Evolutionary conservation across 2,888 invertebrate genomes (phyloP).

Genomic region (Loripinus fragilis): DNA sequence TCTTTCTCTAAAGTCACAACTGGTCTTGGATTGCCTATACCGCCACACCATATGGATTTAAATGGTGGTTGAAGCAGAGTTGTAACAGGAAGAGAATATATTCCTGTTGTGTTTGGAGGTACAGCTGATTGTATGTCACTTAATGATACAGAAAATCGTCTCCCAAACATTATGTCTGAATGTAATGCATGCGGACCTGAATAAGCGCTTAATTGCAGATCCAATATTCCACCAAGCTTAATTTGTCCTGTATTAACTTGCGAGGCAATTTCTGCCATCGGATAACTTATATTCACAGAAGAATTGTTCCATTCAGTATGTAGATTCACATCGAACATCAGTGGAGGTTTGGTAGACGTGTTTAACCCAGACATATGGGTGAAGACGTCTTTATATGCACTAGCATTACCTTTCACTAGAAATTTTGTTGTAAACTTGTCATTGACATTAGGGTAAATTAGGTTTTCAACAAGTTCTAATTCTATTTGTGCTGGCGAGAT

Average conservation of each 20-base stretch:
- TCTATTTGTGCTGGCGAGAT: not conserved
- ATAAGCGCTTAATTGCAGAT: not conserved
- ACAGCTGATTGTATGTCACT: not conserved
- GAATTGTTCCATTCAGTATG: not conserved
- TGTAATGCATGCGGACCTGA: not conserved
- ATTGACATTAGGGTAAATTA: not conserved
- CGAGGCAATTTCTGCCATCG: not conserved
- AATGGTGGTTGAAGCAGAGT: not conserved
- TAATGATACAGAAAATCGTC: not conserved
- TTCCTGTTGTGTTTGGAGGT: not conserved
- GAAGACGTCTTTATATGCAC: not conserved
- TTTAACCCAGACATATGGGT: not conserved
- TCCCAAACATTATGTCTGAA: not conserved
- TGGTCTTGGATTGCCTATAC: not conserved
- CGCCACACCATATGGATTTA: not conserved
- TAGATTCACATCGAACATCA: not conserved
- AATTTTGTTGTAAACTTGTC: not conserved
- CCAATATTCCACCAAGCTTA: not conserved
- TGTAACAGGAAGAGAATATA: not conserved
- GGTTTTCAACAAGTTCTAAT: not conserved
- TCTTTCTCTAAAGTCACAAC: no score
- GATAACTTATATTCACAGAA: not conserved
- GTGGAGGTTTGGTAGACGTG: not conserved
- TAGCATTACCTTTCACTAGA: not conserved
- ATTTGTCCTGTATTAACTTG: not conserved